Evolutionary conservation across 2,797 vertebrate species (phyloP), one percentile per base, ranked within the genome.

Genomic region (Sebastes hubbsi): DNA sequence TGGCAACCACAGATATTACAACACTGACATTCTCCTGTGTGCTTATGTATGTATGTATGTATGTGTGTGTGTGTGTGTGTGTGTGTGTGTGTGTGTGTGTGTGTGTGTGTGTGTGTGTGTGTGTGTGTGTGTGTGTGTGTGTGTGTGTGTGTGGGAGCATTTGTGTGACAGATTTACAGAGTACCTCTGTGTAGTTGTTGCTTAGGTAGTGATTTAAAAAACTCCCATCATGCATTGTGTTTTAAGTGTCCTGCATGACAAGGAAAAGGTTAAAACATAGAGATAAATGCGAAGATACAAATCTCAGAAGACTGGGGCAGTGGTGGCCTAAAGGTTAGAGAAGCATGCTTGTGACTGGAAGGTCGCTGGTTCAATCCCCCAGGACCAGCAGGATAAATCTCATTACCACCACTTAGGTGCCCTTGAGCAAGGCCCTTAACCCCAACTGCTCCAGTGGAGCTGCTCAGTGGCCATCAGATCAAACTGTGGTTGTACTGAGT

Each of bases 281-380:
- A 62, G 95, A 96, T 96, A 87, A 6, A 73, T 25, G 9, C 18
- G 20, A 65, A 60, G 36, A 71, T 25, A 71, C 14, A 34, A 32
- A 13, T 10, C 36, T 58, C 6, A 36, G 54, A 5, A 30, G 14
- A 46, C 12, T 6, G 38, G 38, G 13, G 2, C 38, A 42, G 13
- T 42, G 38, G 38, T 42, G 38, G 13, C 38, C 38, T 42, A 14
- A 16, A 42, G 38, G 38, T 42, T 42, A 14, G 38, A 42, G 38
- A 42, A 42, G 38, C 38, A 5, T 14, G 13, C 38, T 42, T 42
- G 38, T 42, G 38, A 42, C 38, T 42, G 13, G 38, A 42, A 42
- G 13, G 38, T 42, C 5, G 13, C 38, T 2, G 5, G 38, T 42
- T 42, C 2, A 42, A 42, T 42, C 13, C 38, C 38, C 0, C 0